Percentiles rank a stretch among this genome's conserved stretches.
Conservation (phyloP, 2,888 invertebrate genomes). For the Noctua fimbriata region DNA sequence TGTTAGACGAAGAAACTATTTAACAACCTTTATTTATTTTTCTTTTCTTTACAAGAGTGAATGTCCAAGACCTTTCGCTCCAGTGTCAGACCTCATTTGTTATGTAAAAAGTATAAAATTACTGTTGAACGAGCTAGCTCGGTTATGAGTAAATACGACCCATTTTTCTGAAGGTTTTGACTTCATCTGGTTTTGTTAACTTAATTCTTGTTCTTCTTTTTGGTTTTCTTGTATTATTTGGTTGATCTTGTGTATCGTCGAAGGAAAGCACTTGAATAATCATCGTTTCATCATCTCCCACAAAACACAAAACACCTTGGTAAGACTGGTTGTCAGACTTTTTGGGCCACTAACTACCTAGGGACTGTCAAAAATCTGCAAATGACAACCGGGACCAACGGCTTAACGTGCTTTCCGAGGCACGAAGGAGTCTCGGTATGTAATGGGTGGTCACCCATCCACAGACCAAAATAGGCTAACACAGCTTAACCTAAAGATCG, state of each 20-base stretch:
- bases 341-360: too few relatives aligned
- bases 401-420: too few relatives aligned
- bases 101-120: conserved; percentile 27
- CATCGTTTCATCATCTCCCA: not conserved
- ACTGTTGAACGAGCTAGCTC: conserved; percentile 14
- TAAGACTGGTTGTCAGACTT: too few relatives aligned
- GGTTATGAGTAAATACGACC: conserved; percentile 5
- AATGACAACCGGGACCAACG: too few relatives aligned
- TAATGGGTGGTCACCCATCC: too few relatives aligned
- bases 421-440: too few relatives aligned
- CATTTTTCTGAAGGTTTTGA: conserved; percentile 6
- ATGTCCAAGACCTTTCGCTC: not conserved
- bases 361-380: too few relatives aligned
- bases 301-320: too few relatives aligned
- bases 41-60: not conserved
- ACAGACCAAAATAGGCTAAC: too few relatives aligned
- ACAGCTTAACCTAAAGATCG: too few relatives aligned
- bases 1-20: not conserved
- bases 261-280: too few relatives aligned
- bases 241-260: not conserved
- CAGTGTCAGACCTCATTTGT: not conserved
- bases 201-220: not conserved
- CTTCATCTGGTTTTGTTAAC: conserved; percentile 5
- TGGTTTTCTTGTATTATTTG: not conserved
- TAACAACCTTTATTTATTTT: not conserved